These are phyloP conservation scores for Antigone vipio DNA, from an alignment of 2,113 vertebrate genomes.

Conservation along the genomic window DNA sequence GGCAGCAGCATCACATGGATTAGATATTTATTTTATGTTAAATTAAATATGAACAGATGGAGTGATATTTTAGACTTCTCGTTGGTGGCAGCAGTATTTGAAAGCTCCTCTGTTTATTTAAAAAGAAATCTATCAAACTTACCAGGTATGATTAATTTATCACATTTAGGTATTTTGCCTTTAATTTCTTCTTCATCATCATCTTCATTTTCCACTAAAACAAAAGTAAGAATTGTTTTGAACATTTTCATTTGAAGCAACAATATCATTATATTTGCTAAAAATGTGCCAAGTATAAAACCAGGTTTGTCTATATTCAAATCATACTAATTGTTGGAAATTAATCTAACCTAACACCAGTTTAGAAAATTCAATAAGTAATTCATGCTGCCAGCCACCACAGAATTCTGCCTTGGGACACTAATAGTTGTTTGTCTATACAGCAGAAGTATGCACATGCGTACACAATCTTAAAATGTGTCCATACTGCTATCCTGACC, in stretches of 20 bases:
- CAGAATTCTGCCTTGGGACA: background rate
- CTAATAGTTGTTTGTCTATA: background rate
- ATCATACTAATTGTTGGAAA: background rate
- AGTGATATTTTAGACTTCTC: background rate
- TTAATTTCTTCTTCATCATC: conserved; percentile 69
- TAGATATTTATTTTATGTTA: background rate
- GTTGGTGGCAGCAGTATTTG: background rate
- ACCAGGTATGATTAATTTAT: conserved; percentile 85
- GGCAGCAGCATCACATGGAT: background rate
- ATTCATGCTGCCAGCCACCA: background rate
- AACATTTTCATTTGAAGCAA: background rate
- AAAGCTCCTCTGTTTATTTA: background rate
- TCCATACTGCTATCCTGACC: background rate
- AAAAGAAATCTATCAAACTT: conserved; percentile 16
- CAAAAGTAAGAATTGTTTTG: background rate
- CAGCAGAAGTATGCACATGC: background rate
- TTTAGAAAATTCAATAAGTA: background rate
- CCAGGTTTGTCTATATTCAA: background rate
- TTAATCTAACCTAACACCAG: background rate
- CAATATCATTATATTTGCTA: background rate
- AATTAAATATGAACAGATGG: background rate
- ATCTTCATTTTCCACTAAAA: conserved; percentile 76
- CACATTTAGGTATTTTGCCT: conserved; percentile 64
- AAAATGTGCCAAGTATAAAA: background rate
- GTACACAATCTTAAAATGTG: background rate